Percentiles rank a stretch among this genome's conserved stretches.
Evolutionary conservation across 2,888 invertebrate genomes (phyloP).

Genomic region (Leptura quadrifasciata): DNA sequence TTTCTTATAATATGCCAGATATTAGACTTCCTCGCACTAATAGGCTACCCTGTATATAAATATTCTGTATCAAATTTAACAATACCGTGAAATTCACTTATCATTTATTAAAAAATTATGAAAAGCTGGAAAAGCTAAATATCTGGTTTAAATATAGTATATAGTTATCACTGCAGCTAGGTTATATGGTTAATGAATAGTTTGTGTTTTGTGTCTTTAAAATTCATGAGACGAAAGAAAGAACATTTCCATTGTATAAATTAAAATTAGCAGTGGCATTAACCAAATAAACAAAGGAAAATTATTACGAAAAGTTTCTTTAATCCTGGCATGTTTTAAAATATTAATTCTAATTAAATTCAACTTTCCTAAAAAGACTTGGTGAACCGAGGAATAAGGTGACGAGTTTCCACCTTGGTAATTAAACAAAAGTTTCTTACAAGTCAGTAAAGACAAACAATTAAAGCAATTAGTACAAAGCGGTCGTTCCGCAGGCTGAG

Average conservation of each 20-base stretch:
- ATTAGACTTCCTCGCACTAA: no score
- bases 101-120: no score
- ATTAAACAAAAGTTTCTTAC: slow-evolving; percentile 54
- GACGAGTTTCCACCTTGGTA: slow-evolving; percentile 53
- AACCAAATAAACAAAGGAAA: slow-evolving; percentile 36
- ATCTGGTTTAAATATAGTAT: background rate
- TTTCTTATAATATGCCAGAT: no score
- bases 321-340: slow-evolving; percentile 36
- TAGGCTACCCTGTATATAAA: no score
- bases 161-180: background rate
- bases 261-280: slow-evolving; percentile 30
- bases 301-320: slow-evolving; percentile 28
- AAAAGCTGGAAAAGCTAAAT: background rate
- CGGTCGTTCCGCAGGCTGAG: slow-evolving; percentile 41
- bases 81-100: no score
- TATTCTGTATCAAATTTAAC: no score
- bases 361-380: slow-evolving; percentile 27
- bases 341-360: slow-evolving; percentile 48
- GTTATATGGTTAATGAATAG: background rate
- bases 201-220: slow-evolving; percentile 1
- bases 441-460: slow-evolving; percentile 51
- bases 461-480: slow-evolving; percentile 53
- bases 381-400: slow-evolving; percentile 43
- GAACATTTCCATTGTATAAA: slow-evolving; percentile 5
- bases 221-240: slow-evolving; percentile 27